Percentiles rank a stretch among this genome's conserved stretches.
These are phyloP conservation scores for Andrena camellia DNA, from an alignment of 2,888 invertebrate genomes.

Conservation along the genomic window DNA sequence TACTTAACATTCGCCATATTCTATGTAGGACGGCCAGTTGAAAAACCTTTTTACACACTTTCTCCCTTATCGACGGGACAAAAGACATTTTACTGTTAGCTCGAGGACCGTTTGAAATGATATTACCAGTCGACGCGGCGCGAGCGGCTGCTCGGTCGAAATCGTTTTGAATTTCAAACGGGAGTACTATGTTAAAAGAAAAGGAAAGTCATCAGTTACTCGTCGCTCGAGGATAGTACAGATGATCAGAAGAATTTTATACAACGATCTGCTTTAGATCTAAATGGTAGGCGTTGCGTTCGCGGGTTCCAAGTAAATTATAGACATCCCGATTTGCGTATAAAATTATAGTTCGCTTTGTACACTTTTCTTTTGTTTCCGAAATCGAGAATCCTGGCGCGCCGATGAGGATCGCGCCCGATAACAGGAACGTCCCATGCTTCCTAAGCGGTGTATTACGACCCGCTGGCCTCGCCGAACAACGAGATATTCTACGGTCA, in stretches of 20 bases:
- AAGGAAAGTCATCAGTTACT: neutral
- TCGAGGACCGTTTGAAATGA: constrained; percentile 42
- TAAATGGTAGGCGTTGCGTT: constrained; percentile 36
- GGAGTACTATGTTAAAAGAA: too few relatives aligned
- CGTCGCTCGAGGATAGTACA: constrained; percentile 33
- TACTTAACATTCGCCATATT: constrained; percentile 70
- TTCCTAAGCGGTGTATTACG: constrained; percentile 14
- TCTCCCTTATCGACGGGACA: constrained; percentile 56
- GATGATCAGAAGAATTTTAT: constrained; percentile 43
- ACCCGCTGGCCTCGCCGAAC: constrained; percentile 36
- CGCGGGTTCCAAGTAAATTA: constrained; percentile 51
- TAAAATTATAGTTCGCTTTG: constrained; percentile 61
- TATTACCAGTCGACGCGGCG: constrained; percentile 18
- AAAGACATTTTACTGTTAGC: constrained; percentile 28
- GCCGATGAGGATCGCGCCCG: constrained; percentile 4
- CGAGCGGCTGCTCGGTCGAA: constrained; percentile 15
- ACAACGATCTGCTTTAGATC: constrained; percentile 42
- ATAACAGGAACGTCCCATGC: neutral
- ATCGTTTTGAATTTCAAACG: constrained; percentile 13
- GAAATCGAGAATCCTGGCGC: constrained; percentile 32
- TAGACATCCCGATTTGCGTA: constrained; percentile 47
- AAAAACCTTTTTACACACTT: constrained; percentile 70
- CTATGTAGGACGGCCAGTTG: constrained; percentile 76
- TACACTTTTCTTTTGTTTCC: constrained; percentile 48
- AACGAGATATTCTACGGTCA: constrained; percentile 26